phyloP scores from a whole-genome alignment of 2,113 vertebrate species.

The Phaethornis superciliosus region DNA sequence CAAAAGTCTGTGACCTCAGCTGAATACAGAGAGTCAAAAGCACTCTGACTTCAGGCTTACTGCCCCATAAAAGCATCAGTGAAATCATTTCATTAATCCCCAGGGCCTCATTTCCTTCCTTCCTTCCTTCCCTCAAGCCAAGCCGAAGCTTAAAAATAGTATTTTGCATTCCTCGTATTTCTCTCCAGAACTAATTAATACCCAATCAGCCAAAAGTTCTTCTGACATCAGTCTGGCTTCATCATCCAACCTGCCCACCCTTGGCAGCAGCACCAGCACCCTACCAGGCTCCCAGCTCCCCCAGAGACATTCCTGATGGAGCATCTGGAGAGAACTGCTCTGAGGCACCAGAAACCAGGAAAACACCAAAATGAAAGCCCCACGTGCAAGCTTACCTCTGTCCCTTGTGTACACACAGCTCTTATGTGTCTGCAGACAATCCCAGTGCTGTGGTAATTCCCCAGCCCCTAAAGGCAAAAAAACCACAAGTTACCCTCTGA shows the following conservation, averaged over 20 bases:
- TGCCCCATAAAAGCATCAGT: constrained; percentile 26
- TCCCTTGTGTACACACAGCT: not conserved
- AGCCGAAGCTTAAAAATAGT: constrained; percentile 53
- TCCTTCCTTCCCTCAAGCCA: constrained; percentile 18
- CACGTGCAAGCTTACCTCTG: rapidly evolving
- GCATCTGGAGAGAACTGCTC: not conserved
- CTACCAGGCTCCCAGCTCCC: not conserved
- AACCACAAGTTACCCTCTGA: not conserved
- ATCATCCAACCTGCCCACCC: not conserved
- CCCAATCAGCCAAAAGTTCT: not conserved
- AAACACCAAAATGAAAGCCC: not conserved
- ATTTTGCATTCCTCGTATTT: not conserved
- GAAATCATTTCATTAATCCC: constrained; percentile 54
- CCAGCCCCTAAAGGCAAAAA: not conserved
- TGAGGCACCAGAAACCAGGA: not conserved
- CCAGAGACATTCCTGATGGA: not conserved
- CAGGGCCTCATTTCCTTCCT: constrained; percentile 29
- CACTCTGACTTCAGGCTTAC: constrained; percentile 2
- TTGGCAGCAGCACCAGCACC: not conserved
- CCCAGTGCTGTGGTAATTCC: rapidly evolving
- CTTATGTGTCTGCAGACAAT: rapidly evolving
- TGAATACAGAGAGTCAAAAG: not conserved
- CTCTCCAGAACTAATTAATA: constrained; percentile 26
- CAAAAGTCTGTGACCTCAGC: not conserved
- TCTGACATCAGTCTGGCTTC: not conserved